Percentiles rank a stretch among this genome's conserved stretches.
phyloP scores from a whole-genome alignment of 2,888 invertebrate genomes.

The Halocaridina rubra region DNA sequence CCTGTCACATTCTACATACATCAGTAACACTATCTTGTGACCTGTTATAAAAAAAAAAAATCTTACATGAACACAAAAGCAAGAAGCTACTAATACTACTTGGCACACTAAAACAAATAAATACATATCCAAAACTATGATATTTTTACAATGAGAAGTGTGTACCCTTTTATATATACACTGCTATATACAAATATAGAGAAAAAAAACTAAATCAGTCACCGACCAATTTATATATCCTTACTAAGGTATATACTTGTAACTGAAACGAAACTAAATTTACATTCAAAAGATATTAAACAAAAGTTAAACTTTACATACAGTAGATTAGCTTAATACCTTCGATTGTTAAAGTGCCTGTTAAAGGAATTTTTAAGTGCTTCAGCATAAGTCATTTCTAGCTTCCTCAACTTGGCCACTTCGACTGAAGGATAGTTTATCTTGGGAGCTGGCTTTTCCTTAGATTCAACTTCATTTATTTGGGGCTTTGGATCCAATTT shows the following conservation, averaged over 20 bases:
- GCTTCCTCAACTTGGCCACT: constrained; percentile 81
- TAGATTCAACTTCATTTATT: background rate
- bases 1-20: too few relatives aligned
- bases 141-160: constrained; percentile 15
- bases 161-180: constrained; percentile 24
- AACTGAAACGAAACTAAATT: background rate
- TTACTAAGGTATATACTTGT: background rate
- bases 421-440: constrained; percentile 75
- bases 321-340: constrained; percentile 25
- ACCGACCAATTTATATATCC: background rate
- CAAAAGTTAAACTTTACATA: background rate
- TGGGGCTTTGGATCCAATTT: background rate
- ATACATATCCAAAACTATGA: constrained; percentile 7
- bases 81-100: constrained; percentile 37
- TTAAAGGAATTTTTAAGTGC: constrained; percentile 71
- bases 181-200: constrained; percentile 6
- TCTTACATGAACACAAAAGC: background rate
- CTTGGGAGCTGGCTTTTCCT: constrained; percentile 27
- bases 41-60: constrained; percentile 13
- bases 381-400: constrained; percentile 88
- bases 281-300: background rate
- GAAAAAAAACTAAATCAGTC: background rate
- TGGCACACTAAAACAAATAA: constrained; percentile 47
- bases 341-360: constrained; percentile 27
- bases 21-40: too few relatives aligned